Conservation (phyloP, 2,888 invertebrate genomes). For the Pristionchus arcanus region DNA sequence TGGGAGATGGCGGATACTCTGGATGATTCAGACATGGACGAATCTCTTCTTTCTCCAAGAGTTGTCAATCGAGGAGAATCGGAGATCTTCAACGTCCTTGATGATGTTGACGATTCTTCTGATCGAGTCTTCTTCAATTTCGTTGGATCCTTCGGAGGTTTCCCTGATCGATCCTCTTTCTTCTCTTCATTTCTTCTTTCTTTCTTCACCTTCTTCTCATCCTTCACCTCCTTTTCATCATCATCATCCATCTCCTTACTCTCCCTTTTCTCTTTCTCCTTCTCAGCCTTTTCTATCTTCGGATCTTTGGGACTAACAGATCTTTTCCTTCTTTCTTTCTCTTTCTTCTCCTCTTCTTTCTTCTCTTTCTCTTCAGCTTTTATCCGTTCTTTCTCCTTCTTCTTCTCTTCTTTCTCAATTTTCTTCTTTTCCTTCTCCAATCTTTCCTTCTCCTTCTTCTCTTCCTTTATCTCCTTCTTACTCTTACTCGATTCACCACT, state of each 20-base stretch:
- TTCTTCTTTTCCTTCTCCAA: constrained; percentile 57
- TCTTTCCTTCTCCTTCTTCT: constrained; percentile 57
- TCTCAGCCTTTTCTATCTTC: constrained; percentile 26
- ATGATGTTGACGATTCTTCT: constrained; percentile 27
- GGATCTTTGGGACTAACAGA: not conserved
- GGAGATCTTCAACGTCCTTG: not conserved
- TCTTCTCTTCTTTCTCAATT: constrained; percentile 60
- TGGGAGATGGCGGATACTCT: constrained; percentile 61
- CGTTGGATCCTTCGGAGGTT: constrained; percentile 27
- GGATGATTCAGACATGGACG: constrained; percentile 68
- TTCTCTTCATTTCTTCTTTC: constrained; percentile 8
- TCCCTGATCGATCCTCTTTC: constrained; percentile 43
- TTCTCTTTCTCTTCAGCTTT: constrained; percentile 64
- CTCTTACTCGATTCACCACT: constrained; percentile 56
- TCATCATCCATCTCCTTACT: constrained; percentile 12
- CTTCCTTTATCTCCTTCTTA: constrained; percentile 58
- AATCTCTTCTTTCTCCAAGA: constrained; percentile 68
- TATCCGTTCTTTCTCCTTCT: constrained; percentile 61
- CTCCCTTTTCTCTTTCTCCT: constrained; percentile 45
- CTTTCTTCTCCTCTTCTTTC: constrained; percentile 63
- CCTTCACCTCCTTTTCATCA: constrained; percentile 57
- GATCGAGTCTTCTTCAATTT: constrained; percentile 50
- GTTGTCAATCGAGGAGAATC: constrained; percentile 13
- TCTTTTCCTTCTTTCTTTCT: constrained; percentile 57
- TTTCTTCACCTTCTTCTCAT: constrained; percentile 55